These are phyloP conservation scores for Zaprionus lineosus DNA, from an alignment of 2,888 invertebrate species.

Conservation along the genomic window DNA sequence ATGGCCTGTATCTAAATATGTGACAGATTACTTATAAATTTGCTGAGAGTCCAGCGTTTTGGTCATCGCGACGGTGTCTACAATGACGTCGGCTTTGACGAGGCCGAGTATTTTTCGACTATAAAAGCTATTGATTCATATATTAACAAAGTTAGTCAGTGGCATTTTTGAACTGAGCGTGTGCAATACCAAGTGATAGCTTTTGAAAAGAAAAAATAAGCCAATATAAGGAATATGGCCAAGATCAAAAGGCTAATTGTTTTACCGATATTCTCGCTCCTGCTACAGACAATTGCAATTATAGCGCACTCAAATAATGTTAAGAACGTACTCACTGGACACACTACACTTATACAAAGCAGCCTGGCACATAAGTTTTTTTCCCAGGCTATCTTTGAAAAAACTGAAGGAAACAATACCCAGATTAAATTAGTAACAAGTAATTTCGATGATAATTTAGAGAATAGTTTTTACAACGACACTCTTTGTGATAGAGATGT, in stretches of 20 bases:
- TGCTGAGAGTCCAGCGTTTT: slow-evolving; percentile 21
- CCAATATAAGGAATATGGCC: slow-evolving; percentile 40
- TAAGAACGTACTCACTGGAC: slow-evolving; percentile 41
- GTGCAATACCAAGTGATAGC: too few relatives aligned
- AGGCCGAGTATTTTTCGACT: slow-evolving; percentile 34
- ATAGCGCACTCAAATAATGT: slow-evolving; percentile 6
- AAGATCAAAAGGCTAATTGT: slow-evolving; percentile 8
- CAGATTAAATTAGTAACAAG: slow-evolving; percentile 47
- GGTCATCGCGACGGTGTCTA: slow-evolving; percentile 12
- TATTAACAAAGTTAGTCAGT: slow-evolving; percentile 43
- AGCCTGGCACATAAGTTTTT: slow-evolving; percentile 78
- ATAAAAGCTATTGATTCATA: slow-evolving; percentile 49
- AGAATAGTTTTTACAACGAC: slow-evolving; percentile 40
- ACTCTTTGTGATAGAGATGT: slow-evolving; percentile 69
- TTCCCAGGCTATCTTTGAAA: slow-evolving; percentile 57
- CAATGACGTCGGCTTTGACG: slow-evolving; percentile 19
- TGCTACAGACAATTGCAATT: slow-evolving; percentile 22
- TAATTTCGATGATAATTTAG: too few relatives aligned
- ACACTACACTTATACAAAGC: slow-evolving; percentile 60
- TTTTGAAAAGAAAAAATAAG: background rate
- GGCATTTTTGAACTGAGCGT: slow-evolving; percentile 27
- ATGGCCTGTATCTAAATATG: slow-evolving; percentile 20
- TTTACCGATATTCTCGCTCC: slow-evolving; percentile 30
- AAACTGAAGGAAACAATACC: too few relatives aligned
- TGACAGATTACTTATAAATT: slow-evolving; percentile 38